Evolutionary conservation across 1,140 invertebrate species (phyloP).

Genomic region (Drosophila miranda): DNA sequence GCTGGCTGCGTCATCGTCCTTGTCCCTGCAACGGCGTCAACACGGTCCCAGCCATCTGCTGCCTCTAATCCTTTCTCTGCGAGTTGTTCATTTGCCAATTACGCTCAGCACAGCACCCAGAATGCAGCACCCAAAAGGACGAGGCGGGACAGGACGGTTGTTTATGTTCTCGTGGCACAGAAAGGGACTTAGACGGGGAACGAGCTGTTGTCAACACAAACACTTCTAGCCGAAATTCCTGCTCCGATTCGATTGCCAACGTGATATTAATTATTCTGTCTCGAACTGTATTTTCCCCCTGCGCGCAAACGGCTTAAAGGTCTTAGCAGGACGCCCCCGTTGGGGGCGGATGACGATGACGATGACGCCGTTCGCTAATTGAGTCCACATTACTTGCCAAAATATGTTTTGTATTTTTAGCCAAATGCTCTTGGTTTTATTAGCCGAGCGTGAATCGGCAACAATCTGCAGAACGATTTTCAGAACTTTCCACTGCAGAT

Average conservation of each 20-base stretch:
- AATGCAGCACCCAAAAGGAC: neutral
- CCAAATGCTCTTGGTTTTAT: constrained; percentile 66
- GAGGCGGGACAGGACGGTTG: neutral
- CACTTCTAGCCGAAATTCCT: constrained; percentile 24
- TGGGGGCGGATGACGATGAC: neutral
- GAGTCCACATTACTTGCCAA: constrained; percentile 78
- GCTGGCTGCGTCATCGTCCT: constrained; percentile 49
- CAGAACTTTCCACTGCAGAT: constrained; percentile 6
- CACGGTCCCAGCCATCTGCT: constrained; percentile 6
- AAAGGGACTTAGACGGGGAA: too few relatives aligned
- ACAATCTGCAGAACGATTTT: constrained; percentile 44
- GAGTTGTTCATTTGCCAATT: constrained; percentile 69
- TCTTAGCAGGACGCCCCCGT: neutral
- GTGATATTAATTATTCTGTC: constrained; percentile 33
- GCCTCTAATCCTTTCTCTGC: neutral
- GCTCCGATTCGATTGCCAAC: constrained; percentile 24
- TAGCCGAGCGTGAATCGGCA: constrained; percentile 77
- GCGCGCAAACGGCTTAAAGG: constrained; percentile 36
- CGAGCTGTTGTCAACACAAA: constrained; percentile 33
- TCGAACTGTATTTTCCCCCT: constrained; percentile 17
- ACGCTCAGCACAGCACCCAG: constrained; percentile 35
- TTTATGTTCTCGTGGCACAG: constrained; percentile 30
- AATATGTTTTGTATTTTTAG: constrained; percentile 51
- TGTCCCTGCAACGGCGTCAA: constrained; percentile 19
- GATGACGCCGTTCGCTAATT: constrained; percentile 53